Percentiles rank a stretch among this genome's conserved stretches.
phyloP scores from a whole-genome alignment of 2,797 vertebrate species.

The Euphonia xanthogaster region DNA sequence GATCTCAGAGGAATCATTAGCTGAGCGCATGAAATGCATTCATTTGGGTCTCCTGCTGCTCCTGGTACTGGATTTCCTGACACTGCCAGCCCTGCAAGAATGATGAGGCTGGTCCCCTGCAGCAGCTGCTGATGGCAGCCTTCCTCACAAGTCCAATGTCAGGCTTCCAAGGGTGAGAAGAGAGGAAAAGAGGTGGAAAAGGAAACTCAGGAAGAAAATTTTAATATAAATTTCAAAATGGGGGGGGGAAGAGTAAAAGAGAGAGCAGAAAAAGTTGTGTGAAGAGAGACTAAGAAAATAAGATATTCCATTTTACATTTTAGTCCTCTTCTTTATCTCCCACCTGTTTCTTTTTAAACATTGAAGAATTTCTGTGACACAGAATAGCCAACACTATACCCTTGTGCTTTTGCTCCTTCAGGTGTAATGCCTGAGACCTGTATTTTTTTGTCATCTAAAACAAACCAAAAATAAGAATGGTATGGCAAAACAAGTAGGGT shows the following conservation, averaged over 20 bases:
- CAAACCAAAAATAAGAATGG: not conserved
- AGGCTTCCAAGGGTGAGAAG: not conserved
- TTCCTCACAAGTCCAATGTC: not conserved
- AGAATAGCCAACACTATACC: not conserved
- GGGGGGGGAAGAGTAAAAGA: accelerated
- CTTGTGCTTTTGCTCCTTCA: not conserved
- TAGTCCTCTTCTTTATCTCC: not conserved
- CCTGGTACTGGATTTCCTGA: not conserved
- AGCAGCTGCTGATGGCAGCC: not conserved
- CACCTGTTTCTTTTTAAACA: not conserved
- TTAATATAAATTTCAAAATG: accelerated
- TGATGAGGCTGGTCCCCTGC: not conserved
- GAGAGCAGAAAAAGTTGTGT: not conserved
- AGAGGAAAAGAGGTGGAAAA: not conserved
- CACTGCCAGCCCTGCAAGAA: not conserved
- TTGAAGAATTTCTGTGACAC: not conserved
- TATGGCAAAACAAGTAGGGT: not conserved
- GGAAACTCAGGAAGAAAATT: not conserved
- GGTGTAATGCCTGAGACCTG: not conserved
- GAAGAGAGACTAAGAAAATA: not conserved
- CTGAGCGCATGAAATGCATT: not conserved
- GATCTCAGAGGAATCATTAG: not conserved
- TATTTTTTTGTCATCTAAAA: not conserved
- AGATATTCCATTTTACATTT: not conserved
- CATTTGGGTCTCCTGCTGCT: not conserved